Conservation (phyloP, 2,797 vertebrate species). For the Phaenicophaeus curvirostris region DNA sequence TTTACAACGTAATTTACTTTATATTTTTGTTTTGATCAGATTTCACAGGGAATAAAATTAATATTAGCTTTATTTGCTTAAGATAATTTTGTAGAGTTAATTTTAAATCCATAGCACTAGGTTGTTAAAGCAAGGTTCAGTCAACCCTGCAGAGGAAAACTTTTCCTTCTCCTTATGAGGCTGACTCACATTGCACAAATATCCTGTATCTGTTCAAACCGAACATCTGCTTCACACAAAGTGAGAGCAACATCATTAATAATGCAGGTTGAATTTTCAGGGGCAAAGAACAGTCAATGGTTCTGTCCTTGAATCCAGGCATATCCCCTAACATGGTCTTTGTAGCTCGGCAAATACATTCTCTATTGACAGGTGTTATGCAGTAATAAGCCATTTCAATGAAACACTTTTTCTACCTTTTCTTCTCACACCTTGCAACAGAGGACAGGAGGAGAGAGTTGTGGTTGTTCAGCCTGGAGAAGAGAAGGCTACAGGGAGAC, state of each 20-base stretch:
- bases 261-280: background rate
- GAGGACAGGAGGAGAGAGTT: too few relatives aligned
- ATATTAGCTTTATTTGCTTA: background rate
- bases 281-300: background rate
- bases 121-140: background rate
- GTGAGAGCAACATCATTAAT: background rate
- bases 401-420: background rate
- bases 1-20: background rate
- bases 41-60: background rate
- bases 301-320: background rate
- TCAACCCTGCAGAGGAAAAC: background rate
- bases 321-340: background rate
- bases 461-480: too few relatives aligned
- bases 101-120: background rate
- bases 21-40: background rate
- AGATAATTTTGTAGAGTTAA: background rate
- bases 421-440: background rate
- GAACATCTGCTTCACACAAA: slow-evolving; percentile 11
- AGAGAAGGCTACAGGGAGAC: too few relatives aligned
- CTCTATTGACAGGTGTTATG: background rate
- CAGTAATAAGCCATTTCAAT: background rate
- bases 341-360: background rate
- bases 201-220: background rate
- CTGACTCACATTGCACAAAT: background rate
- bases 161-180: background rate